Percentiles rank a stretch among this genome's conserved stretches.
Conservation (phyloP, 2,888 invertebrate genomes). For the Caenorhabditis sp. region DNA sequence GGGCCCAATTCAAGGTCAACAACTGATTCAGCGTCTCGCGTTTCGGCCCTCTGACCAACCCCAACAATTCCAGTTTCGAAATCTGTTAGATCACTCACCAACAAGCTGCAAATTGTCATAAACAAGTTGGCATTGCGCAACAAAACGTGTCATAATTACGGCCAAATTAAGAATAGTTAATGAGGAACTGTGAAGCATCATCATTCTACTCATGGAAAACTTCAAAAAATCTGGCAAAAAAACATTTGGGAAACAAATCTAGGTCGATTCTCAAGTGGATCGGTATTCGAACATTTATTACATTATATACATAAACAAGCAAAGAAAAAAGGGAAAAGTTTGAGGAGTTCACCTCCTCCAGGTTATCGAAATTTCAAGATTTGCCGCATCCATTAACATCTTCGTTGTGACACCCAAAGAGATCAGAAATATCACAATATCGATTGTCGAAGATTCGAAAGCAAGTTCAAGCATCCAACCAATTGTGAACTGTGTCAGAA, state of each 20-base stretch:
- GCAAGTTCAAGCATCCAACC: background rate
- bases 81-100: conserved; percentile 4
- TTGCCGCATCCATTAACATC: conserved; percentile 1
- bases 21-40: too few species aligned
- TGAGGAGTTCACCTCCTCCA: background rate
- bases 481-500: background rate
- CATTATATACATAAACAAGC: background rate
- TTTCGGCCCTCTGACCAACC: too few species aligned
- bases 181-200: too few species aligned
- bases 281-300: background rate
- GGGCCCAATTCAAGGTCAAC: too few species aligned
- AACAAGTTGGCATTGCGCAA: background rate
- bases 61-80: too few species aligned
- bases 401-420: background rate
- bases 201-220: too few species aligned
- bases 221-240: background rate
- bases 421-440: background rate
- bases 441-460: background rate
- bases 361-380: background rate
- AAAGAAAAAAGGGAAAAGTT: background rate
- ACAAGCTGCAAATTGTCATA: conserved; percentile 14
- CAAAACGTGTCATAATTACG: background rate
- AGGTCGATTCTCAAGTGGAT: conserved; percentile 1
- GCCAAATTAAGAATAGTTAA: background rate
- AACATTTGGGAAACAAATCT: background rate